Base-by-base conservation (phyloP, 2,113 vertebrate species). In the Hemichromis elongatus region DNA sequence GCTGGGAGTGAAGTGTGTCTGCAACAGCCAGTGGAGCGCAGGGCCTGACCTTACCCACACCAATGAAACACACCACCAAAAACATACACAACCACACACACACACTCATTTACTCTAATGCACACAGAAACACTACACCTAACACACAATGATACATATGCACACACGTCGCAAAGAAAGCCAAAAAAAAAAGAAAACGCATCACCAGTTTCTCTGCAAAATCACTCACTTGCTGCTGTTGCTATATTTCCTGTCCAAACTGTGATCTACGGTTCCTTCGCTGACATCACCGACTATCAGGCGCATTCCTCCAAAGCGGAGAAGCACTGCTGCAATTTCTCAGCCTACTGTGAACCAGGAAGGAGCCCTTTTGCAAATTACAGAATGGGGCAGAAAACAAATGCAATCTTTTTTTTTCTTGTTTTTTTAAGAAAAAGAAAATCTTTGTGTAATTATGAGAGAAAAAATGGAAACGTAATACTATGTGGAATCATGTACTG, bases 1-100 rank as follows among this genome's bases (percentile, higher is more conserved):
- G 99, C 99, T 0, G 99, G 99, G 88, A 99, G 99, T 1, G 98
- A 99, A 96, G 97, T 99, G 86, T 99, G 98, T 91, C 96, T 99
- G 75, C 98, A 99, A 91, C 98, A 99, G 88, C 98, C 99, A 0
- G 98, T 99, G 77, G 98, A 98, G 90, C 97, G 97, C 93, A 96
- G 96, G 91, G 91, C 91, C 81, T 99, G 96, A 99, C 37, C 5
- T 14, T 19, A 55, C 59, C 40, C 68, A 52, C 79, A 79, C 89
- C 77, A 85, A 88, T 80, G 73, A 84, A 77, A 81, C 84, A 70
- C 84, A 77, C 86, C 90, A 86, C 73, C 88, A 92, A 90, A 91
- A 82, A 84, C 28, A 83, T 18, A 82, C 66, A 84, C 50, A 5
- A 56, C 75, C 28, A 53, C 12, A 66, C 75, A 68, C 87, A 63